phyloP scores from a whole-genome alignment of 2,113 vertebrate genomes.

The Colius striatus region DNA sequence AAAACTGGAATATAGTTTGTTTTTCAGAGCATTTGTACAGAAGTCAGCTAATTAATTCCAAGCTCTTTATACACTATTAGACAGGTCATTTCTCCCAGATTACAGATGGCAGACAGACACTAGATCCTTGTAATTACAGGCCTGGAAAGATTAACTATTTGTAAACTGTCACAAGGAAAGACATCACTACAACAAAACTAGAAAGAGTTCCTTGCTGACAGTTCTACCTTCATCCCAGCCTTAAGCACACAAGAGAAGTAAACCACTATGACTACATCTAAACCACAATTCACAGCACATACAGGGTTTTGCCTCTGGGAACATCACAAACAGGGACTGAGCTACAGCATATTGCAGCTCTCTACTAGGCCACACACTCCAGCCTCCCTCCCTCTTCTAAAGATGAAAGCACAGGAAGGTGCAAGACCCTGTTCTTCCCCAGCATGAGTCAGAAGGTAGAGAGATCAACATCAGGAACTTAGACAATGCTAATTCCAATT shows the following conservation, averaged over 20 bases:
- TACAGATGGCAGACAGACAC: background rate
- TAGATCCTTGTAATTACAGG: background rate
- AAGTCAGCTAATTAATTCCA: background rate
- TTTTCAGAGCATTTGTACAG: background rate
- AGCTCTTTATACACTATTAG: background rate
- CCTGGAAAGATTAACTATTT: background rate
- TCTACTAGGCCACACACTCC: accelerated
- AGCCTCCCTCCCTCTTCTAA: background rate
- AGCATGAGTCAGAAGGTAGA: background rate
- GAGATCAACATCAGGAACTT: background rate
- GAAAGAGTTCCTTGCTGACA: background rate
- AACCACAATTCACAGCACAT: background rate
- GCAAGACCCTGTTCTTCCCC: background rate
- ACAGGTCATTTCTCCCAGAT: background rate
- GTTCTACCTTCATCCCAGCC: background rate
- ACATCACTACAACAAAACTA: background rate
- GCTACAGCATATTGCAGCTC: background rate
- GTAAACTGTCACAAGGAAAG: background rate
- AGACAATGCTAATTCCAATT: background rate
- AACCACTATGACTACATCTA: background rate
- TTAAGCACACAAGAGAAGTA: background rate
- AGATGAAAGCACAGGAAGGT: background rate
- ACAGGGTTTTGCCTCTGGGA: background rate
- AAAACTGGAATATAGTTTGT: accelerated
- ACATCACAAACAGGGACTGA: background rate